These are phyloP conservation scores for Rhopalosiphum nymphaeae DNA, from an alignment of 2,888 invertebrate genomes.

Conservation along the genomic window DNA sequence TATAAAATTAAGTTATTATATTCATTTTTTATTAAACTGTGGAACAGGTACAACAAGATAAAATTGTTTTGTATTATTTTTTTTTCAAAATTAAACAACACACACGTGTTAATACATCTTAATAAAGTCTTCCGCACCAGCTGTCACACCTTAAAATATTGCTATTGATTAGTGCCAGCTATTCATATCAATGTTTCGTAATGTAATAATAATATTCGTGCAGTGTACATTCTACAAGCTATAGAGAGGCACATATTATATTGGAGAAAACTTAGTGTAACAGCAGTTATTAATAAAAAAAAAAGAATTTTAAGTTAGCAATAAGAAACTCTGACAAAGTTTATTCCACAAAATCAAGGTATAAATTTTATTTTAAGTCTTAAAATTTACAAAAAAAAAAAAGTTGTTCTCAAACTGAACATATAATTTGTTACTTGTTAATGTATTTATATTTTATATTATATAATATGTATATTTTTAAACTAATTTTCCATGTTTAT, in stretches of 20 bases:
- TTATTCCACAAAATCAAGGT: background rate
- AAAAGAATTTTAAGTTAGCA: background rate
- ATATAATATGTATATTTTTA: background rate
- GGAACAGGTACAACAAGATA: background rate
- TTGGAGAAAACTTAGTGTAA: background rate
- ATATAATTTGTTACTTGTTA: background rate
- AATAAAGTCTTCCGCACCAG: background rate
- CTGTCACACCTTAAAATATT: background rate
- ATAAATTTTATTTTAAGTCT: background rate
- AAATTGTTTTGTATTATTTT: background rate
- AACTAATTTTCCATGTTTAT: background rate
- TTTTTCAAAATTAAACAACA: background rate
- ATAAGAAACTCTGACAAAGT: background rate
- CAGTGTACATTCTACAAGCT: background rate
- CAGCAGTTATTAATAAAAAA: background rate
- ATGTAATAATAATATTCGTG: background rate
- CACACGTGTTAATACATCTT: background rate
- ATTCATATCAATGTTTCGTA: background rate
- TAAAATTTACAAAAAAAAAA: background rate
- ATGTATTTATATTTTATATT: background rate
- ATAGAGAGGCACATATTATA: background rate
- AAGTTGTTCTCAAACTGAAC: background rate
- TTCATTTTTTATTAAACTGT: background rate
- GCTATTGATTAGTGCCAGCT: slow-evolving; percentile 21
- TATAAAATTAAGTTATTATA: background rate